Evolutionary conservation across 2,113 vertebrate species (phyloP), one percentile per base, ranked within the genome.

Genomic region (Agapornis roseicollis): DNA sequence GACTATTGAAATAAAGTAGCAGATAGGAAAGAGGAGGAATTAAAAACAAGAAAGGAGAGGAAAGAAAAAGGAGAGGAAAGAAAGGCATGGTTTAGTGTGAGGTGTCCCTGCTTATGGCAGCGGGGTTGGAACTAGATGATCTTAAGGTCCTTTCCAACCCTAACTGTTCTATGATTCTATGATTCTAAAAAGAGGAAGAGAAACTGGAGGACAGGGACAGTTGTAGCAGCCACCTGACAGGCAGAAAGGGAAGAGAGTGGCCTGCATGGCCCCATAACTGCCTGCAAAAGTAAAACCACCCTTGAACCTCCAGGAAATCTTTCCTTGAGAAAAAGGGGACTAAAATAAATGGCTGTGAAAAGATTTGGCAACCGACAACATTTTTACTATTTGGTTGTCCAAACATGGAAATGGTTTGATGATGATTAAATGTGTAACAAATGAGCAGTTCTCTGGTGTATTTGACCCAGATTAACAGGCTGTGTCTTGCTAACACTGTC

Each of bases 1-100:
- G 61, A 35, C 92, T 85, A 80, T 84, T 87, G 81, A 88, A 95
- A 93, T 80, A 74, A 87, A 93, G 49, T 25, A 93, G 83, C 47
- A 94, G 82, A 84, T 72, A 92, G 65, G 33, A 89, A 90, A 53
- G 37, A 74, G 24, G 2, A 74, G 27, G 13, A 6, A 7, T 58
- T 58, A 2, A 33, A 39, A 37, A 22, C 69, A 72, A 46, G 7
- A 2, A 42, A 49, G 4, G 14, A 50, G 10, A 16, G 28, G 17
- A 20, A 61, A 56, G 53, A 69, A 49, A 56, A 28, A 63, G 4
- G 14, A 50, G 10, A 16, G 28, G 23, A 20, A 61, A 56, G 53
- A 69, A 49, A n/a, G n/a, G n/a, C n/a, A n/a, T n/a, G n/a, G n/a
- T n/a, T n/a, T n/a, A n/a, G n/a, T n/a, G n/a, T n/a, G n/a, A n/a